phyloP scores from a whole-genome alignment of 2,888 invertebrate species.

The Eurytoma adleriae region DNA sequence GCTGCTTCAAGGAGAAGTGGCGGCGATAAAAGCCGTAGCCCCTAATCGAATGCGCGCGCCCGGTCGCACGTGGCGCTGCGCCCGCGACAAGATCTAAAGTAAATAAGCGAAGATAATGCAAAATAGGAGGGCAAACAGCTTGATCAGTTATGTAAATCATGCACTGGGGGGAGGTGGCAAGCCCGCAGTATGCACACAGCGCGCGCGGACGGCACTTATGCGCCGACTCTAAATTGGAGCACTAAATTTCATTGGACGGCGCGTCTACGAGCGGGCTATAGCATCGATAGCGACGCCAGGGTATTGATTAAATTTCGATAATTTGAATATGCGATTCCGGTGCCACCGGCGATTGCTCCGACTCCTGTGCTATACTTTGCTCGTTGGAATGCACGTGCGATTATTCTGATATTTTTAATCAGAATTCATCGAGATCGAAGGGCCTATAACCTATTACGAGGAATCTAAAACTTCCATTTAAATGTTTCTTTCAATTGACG shows the following conservation, averaged over 20 bases:
- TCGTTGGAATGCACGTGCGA: too few species aligned
- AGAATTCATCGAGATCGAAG: too few species aligned
- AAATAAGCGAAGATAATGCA: conserved; percentile 49
- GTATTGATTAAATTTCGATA: too few species aligned
- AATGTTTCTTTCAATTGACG: background rate
- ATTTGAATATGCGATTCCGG: too few species aligned
- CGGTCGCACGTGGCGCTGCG: background rate
- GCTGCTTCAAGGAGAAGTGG: background rate
- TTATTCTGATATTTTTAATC: too few species aligned
- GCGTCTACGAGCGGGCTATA: background rate
- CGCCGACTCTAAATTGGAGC: conserved; percentile 9
- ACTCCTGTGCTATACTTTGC: too few species aligned
- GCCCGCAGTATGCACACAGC: background rate
- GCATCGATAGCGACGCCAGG: too few species aligned
- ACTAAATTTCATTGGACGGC: conserved; percentile 16
- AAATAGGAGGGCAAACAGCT: conserved; percentile 46
- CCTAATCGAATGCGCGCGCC: conserved; percentile 23
- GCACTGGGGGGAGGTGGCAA: background rate
- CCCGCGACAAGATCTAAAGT: conserved; percentile 47
- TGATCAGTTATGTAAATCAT: conserved; percentile 47
- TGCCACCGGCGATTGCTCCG: too few species aligned
- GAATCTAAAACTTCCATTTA: background rate
- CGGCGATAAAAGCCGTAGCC: conserved; percentile 16
- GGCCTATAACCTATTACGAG: background rate
- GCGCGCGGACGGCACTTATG: conserved; percentile 13